Conservation (phyloP, 2,888 invertebrate genomes). For the Glyphotaelius pellucidus region DNA sequence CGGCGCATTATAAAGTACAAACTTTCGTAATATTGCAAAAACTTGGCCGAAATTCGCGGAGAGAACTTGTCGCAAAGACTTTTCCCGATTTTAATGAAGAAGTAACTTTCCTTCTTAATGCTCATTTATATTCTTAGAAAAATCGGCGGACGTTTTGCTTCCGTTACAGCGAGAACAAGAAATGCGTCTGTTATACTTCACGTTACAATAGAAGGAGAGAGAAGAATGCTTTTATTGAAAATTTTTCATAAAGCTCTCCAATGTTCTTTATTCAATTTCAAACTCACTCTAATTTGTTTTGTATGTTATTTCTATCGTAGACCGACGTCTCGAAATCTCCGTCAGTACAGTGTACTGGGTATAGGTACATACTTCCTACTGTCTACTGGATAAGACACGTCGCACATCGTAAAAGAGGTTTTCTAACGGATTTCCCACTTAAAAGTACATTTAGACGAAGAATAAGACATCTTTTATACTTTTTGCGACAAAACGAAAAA, state of each 20-base stretch:
- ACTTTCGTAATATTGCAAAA: slow-evolving; percentile 46
- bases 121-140: slow-evolving; percentile 39
- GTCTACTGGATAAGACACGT: not conserved
- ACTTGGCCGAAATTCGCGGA: slow-evolving; percentile 6
- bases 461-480: not conserved
- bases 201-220: not conserved
- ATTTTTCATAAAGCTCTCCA: slow-evolving; percentile 14
- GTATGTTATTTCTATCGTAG: not conserved
- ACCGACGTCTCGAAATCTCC: not conserved
- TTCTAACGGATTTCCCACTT: not conserved
- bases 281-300: slow-evolving; percentile 28
- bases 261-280: slow-evolving; percentile 21
- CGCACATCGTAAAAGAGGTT: not conserved
- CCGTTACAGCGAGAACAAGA: not conserved
- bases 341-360: not conserved
- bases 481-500: not conserved
- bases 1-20: slow-evolving; percentile 45
- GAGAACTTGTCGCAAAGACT: slow-evolving; percentile 41
- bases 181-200: slow-evolving; percentile 4
- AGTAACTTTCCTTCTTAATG: slow-evolving; percentile 38
- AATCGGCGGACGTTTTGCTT: slow-evolving; percentile 23
- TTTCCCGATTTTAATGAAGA: slow-evolving; percentile 44
- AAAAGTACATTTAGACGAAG: not conserved
- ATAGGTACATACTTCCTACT: not conserved
- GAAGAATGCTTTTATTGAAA: slow-evolving; percentile 26